A percentile compares a stretch with the other conserved stretches of the same genome.
Conservation (phyloP, 1,140 invertebrate genomes). For the Mactra quadrangularis region DNA sequence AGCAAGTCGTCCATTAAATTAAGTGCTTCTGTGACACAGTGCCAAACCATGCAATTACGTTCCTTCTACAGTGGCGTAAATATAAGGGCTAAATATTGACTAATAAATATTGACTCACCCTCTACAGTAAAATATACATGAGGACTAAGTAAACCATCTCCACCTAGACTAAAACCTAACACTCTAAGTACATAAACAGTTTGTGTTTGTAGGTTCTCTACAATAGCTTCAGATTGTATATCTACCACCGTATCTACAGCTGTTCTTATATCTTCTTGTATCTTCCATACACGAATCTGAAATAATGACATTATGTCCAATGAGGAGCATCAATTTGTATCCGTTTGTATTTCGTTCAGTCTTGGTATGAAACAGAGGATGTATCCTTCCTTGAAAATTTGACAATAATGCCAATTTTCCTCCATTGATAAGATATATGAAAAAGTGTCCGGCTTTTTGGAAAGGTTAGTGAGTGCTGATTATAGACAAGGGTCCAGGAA, state of each 20-base stretch:
- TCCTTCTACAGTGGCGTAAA: no score
- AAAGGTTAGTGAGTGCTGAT: no score
- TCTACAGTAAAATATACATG: slow-evolving; percentile 56
- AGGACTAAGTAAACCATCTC: slow-evolving; percentile 52
- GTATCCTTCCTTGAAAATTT: background rate
- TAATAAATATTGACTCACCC: slow-evolving; percentile 11
- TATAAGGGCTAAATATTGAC: no score
- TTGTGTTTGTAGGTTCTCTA: slow-evolving; percentile 40
- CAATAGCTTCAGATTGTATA: slow-evolving; percentile 22
- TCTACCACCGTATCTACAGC: slow-evolving; percentile 58
- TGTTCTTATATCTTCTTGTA: slow-evolving; percentile 66
- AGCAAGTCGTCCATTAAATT: no score
- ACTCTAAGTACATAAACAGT: slow-evolving; percentile 55
- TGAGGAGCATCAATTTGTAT: background rate
- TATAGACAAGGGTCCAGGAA: no score
- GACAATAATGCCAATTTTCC: no score
- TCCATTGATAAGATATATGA: no score
- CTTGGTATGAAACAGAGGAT: background rate
- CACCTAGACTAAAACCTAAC: slow-evolving; percentile 53
- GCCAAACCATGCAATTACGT: no score
- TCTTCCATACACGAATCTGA: slow-evolving; percentile 68
- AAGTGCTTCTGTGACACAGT: no score
- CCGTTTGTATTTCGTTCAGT: background rate
- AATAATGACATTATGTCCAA: slow-evolving; percentile 25
- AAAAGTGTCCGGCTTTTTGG: no score